Conservation (phyloP, 1,140 invertebrate species). For the Chelonus insularis region DNA sequence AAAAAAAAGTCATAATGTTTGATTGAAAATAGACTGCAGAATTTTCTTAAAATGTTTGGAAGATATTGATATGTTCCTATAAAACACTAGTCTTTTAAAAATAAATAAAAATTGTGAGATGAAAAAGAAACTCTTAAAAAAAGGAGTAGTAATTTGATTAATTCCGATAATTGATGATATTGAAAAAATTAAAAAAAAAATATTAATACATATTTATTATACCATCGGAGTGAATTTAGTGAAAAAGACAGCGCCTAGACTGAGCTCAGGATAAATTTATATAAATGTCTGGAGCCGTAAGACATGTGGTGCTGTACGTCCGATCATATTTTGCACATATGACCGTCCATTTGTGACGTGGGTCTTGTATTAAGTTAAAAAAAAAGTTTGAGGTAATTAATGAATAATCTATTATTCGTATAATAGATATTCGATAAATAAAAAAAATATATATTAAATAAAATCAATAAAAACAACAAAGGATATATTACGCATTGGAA, state of each 20-base stretch:
- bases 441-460: conserved; percentile 30
- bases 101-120: too few species aligned
- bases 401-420: neutral
- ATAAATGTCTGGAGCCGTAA: conserved; percentile 38
- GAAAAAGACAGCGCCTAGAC: conserved; percentile 46
- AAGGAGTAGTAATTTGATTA: neutral
- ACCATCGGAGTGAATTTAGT: neutral
- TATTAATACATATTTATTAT: conserved; percentile 12
- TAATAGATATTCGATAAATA: conserved; percentile 20
- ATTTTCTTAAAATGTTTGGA: too few species aligned
- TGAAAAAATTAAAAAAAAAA: neutral
- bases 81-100: too few species aligned
- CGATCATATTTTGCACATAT: conserved; percentile 32
- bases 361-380: conserved; percentile 19
- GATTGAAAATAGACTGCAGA: too few species aligned
- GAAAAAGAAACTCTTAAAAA: conserved; percentile 1
- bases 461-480: too few species aligned
- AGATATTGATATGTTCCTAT: too few species aligned
- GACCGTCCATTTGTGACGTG: conserved; percentile 50
- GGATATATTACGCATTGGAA: too few species aligned
- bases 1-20: too few species aligned
- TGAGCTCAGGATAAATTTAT: conserved; percentile 44
- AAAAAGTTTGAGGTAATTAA: conserved; percentile 1
- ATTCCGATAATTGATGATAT: neutral
- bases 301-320: conserved; percentile 47